These are phyloP conservation scores for Bovichtus variegatus DNA, from an alignment of 2,797 vertebrate genomes.

Conservation along the genomic window DNA sequence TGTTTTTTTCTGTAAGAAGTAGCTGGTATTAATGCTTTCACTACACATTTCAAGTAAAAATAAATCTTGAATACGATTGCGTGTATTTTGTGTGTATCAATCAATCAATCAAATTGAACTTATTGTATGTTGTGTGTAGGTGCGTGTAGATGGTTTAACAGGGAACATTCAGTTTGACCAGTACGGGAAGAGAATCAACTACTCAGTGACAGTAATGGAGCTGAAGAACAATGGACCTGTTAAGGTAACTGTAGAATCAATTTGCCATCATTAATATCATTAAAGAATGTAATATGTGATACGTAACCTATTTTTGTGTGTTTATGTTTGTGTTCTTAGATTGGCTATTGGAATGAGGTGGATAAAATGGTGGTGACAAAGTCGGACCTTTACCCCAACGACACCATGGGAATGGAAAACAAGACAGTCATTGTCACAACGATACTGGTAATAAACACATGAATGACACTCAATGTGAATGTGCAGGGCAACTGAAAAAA, in stretches of 20 bases:
- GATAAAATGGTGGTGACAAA: conserved; percentile 98
- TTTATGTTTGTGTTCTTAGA: conserved; percentile 81
- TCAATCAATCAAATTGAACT: too few species aligned
- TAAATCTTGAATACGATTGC: neutral
- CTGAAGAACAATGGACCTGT: conserved; percentile 96
- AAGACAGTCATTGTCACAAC: conserved; percentile 98
- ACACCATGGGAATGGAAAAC: conserved; percentile 95
- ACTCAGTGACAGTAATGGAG: conserved; percentile 97
- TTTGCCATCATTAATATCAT: neutral
- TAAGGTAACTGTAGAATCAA: conserved; percentile 85
- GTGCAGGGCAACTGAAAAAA: neutral
- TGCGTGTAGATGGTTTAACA: conserved; percentile 94
- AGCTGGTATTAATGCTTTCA: neutral
- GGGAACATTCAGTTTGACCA: conserved; percentile 99
- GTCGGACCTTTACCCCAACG: conserved; percentile 92
- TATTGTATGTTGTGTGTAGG: conserved; percentile 78
- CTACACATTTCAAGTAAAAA: neutral
- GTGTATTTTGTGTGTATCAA: neutral
- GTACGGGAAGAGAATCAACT: conserved; percentile 97
- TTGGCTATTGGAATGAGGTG: conserved; percentile 97
- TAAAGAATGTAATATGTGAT: neutral
- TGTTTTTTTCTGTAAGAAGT: neutral
- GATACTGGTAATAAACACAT: conserved; percentile 88
- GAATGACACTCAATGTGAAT: neutral
- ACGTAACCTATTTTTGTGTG: conserved; percentile 3